phyloP scores from a whole-genome alignment of 2,113 vertebrate species.

The Dendropsophus ebraccatus region DNA sequence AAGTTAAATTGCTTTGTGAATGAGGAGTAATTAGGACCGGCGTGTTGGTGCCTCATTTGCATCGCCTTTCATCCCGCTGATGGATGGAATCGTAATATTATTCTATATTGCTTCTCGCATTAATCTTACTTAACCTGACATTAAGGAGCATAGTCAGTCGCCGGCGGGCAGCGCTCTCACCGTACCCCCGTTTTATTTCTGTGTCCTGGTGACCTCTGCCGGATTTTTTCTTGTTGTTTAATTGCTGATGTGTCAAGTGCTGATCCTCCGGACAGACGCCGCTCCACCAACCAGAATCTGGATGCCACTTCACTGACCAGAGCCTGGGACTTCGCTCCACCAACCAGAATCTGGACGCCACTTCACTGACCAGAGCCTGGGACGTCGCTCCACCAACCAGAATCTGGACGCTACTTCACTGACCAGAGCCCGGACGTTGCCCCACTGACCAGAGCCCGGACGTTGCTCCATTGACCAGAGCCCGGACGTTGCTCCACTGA shows the following conservation, averaged over 20 bases:
- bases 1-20: slow-evolving; percentile 15
- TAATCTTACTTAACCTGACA: slow-evolving; percentile 25
- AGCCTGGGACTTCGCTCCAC: too few species aligned
- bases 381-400: too few species aligned
- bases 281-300: too few species aligned
- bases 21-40: slow-evolving; percentile 26
- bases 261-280: not conserved
- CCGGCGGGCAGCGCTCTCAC: not conserved
- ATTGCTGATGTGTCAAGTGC: not conserved
- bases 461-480: too few species aligned
- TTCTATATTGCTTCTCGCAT: not conserved
- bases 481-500: too few species aligned
- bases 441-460: too few species aligned
- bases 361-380: too few species aligned
- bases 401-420: too few species aligned
- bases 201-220: not conserved
- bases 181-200: not conserved
- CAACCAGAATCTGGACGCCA: too few species aligned
- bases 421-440: too few species aligned
- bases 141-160: not conserved
- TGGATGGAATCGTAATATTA: not conserved
- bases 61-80: slow-evolving; percentile 2
- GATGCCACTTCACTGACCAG: too few species aligned
- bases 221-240: not conserved
- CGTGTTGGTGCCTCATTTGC: not conserved